These are phyloP conservation scores for Eufriesea mexicana DNA, from an alignment of 1,140 invertebrate species.

Conservation along the genomic window DNA sequence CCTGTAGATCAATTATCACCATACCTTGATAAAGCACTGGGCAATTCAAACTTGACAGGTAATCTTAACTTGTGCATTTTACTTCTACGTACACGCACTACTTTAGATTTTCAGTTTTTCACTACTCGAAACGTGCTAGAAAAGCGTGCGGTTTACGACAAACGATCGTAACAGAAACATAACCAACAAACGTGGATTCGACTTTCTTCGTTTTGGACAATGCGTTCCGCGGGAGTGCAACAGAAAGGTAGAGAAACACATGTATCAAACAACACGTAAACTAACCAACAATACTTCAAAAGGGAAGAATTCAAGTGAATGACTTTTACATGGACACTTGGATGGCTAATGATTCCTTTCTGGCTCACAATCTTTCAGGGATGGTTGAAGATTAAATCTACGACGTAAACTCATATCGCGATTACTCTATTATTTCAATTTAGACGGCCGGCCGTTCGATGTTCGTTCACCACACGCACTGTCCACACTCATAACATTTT, in stretches of 20 bases:
- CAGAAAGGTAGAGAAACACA: conserved; percentile 35
- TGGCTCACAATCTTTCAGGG: conserved; percentile 52
- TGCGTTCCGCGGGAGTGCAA: conserved; percentile 31
- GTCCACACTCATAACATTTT: conserved; percentile 15
- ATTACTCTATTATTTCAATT: conserved; percentile 47
- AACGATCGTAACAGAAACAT: conserved; percentile 53
- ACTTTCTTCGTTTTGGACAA: conserved; percentile 33
- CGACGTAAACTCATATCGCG: conserved; percentile 70
- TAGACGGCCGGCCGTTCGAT: conserved; percentile 18
- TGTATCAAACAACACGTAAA: conserved; percentile 66
- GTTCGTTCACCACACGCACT: conserved; percentile 41
- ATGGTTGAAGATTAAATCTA: conserved; percentile 56
- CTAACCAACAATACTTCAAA: conserved; percentile 71
- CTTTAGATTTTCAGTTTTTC: conserved; percentile 47
- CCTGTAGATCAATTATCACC: conserved; percentile 71
- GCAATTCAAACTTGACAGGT: conserved; percentile 79
- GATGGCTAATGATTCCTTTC: conserved; percentile 54
- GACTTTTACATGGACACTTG: conserved; percentile 71
- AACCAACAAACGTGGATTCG: conserved; percentile 57
- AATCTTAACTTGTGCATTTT: conserved; percentile 80
- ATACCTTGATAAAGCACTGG: conserved; percentile 79
- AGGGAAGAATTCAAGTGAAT: conserved; percentile 65
- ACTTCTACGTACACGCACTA: conserved; percentile 67
- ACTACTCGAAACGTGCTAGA: conserved; percentile 34
- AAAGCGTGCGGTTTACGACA: conserved; percentile 45